phyloP scores from a whole-genome alignment of 2,113 vertebrate genomes.

The Ginglymostoma cirratum region DNA sequence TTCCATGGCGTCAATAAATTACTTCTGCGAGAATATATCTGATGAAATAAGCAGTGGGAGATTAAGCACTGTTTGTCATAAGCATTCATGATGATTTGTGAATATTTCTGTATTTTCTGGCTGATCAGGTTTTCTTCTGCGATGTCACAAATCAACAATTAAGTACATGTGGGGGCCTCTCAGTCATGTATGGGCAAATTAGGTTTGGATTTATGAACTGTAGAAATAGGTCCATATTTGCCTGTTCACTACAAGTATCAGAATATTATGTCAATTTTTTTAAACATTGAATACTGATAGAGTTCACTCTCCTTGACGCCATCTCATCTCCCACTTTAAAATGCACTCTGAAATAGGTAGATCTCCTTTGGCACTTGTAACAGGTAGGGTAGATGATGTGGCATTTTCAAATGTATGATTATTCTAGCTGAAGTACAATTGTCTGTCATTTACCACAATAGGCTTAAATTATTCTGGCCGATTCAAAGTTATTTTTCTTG shows the following conservation, averaged over 20 bases:
- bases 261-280: background rate
- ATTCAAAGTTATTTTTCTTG: background rate
- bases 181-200: too few species aligned
- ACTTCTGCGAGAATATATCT: background rate
- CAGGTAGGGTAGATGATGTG: background rate
- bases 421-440: background rate
- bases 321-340: background rate
- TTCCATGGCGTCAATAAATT: background rate
- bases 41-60: background rate
- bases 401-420: background rate
- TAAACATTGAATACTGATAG: background rate
- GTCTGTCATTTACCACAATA: background rate
- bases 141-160: background rate
- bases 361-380: background rate
- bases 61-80: background rate
- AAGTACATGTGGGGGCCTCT: background rate
- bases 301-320: background rate
- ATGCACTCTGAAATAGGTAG: background rate
- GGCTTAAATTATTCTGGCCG: background rate
- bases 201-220: background rate
- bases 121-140: background rate
- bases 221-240: background rate
- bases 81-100: background rate
- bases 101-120: background rate
- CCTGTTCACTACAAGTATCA: background rate